Evolutionary conservation across 2,888 invertebrate genomes (phyloP).

Genomic region (Eutolmus rufibarbis): DNA sequence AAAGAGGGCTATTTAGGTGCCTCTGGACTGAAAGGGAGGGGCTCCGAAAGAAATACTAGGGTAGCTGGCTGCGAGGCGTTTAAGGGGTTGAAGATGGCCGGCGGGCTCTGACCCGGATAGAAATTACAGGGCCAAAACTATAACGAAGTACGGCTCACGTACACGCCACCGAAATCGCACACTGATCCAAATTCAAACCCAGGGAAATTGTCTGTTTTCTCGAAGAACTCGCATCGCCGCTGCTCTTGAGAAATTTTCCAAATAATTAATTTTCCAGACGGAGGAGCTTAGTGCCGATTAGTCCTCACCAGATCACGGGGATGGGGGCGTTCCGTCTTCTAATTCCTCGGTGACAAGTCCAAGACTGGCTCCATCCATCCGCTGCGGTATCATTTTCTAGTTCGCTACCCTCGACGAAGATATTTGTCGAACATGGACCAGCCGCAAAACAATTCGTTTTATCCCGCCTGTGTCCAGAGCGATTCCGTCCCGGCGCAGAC

Average conservation of each 20-base stretch:
- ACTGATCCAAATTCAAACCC: not conserved
- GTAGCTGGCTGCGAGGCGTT: not conserved
- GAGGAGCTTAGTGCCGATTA: constrained; percentile 14
- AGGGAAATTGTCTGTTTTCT: constrained; percentile 23
- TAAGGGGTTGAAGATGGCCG: not conserved
- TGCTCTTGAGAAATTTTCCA: not conserved
- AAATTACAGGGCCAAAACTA: not conserved
- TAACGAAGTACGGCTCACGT: constrained; percentile 7
- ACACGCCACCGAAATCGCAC: not conserved
- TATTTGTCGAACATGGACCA: not conserved
- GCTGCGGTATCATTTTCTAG: not conserved
- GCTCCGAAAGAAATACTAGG: not conserved
- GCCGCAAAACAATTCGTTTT: constrained; percentile 4
- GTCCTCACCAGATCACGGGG: not conserved
- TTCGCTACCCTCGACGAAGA: not conserved
- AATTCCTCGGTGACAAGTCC: not conserved
- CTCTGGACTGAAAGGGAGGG: not conserved
- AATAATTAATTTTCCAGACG: constrained; percentile 27
- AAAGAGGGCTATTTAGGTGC: not conserved
- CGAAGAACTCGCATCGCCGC: not conserved
- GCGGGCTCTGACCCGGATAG: not conserved
- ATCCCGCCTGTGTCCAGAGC: not conserved
- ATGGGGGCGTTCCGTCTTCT: not conserved
- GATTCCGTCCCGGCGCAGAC: not conserved
- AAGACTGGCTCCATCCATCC: not conserved